phyloP scores from a whole-genome alignment of 92 coral and sea anemone species.

The Ricordea florida region DNA sequence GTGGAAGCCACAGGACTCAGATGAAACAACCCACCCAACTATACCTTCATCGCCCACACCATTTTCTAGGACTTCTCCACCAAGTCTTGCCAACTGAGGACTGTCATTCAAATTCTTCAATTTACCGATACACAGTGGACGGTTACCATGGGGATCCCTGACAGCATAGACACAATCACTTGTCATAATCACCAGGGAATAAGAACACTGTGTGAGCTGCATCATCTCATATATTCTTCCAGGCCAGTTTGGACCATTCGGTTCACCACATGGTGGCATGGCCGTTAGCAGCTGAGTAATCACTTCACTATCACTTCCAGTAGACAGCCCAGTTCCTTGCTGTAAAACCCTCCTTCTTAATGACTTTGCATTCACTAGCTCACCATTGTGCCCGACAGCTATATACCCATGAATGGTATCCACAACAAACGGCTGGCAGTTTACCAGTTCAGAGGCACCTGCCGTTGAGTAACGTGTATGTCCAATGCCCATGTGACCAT shows the following conservation, averaged over 20 bases:
- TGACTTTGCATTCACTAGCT: constrained; percentile 91
- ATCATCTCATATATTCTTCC: constrained; percentile 85
- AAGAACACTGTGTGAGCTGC: constrained; percentile 79
- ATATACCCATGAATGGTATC: constrained; percentile 95
- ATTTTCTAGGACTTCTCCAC: constrained; percentile 18
- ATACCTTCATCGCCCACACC: constrained; percentile 47
- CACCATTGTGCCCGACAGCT: constrained; percentile 98
- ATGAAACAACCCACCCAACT: constrained; percentile 92
- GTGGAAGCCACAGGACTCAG: constrained; percentile 92
- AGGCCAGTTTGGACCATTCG: constrained; percentile 94
- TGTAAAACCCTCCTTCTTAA: constrained; percentile 70
- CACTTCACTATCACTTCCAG: constrained; percentile 95
- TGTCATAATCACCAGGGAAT: constrained; percentile 92
- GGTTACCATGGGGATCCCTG: constrained; percentile 95
- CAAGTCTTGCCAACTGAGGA: constrained; percentile 36
- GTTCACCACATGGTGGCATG: constrained; percentile 95
- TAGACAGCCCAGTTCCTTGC: constrained; percentile 89
- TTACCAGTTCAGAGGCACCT: constrained; percentile 85
- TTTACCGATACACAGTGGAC: constrained; percentile 94
- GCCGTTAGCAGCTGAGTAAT: constrained; percentile 92
- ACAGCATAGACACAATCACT: constrained; percentile 86
- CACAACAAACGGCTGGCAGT: constrained; percentile 98
- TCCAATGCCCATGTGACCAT: constrained; percentile 96
- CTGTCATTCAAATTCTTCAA: constrained; percentile 61
- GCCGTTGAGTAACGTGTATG: constrained; percentile 98